Evolutionary conservation across 2,888 invertebrate genomes (phyloP), one percentile per base, ranked within the genome.

Genomic region (Autographa gamma): DNA sequence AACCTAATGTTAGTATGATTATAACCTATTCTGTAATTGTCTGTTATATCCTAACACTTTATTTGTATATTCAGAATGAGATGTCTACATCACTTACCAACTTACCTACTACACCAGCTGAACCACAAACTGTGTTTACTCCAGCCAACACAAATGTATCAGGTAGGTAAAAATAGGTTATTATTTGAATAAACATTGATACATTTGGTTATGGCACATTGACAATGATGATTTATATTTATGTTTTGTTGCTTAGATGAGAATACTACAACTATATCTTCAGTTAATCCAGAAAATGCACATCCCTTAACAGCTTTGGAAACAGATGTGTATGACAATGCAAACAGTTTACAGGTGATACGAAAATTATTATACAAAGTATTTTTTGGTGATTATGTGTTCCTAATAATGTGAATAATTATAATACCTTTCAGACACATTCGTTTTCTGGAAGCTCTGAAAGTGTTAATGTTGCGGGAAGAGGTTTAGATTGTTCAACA

Each of bases 301-400:
- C 98, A 98, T 93, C 98, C 98, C 2, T 93, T 98, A 31, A 98
- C 98, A 89, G 97, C 97, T 54, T 96, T 97, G 81, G 97, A 96
- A 82, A 97, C 90, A 85, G 93, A 95, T 88, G 73, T 96, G 84
- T 93, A 96, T 94, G 90, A 96, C 90, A 85, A 96, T 94, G 94
- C 96, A 88, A 89, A 96, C 90, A 91, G 96, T 79, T 90, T 96
- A 73, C 95, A 95, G 92, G 96, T 95, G 85, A 82, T 25, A 61
- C 9, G n/a, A 34, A 64, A 48, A 31, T 56, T 1, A 31, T 31
- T 9, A 18, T 31, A 16, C 3, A 56, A 5, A 25, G 25, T 25
- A 25, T 16, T 60, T 59, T 38, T 38, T 14, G 38, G 43, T 68
- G 18, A 38, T 38, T 11, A 38, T 11, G 8, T 38, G 48, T 48